Evolutionary conservation across 2,888 invertebrate genomes (phyloP), one percentile per base, ranked within the genome.

Genomic region (Eupithecia dodoneata): DNA sequence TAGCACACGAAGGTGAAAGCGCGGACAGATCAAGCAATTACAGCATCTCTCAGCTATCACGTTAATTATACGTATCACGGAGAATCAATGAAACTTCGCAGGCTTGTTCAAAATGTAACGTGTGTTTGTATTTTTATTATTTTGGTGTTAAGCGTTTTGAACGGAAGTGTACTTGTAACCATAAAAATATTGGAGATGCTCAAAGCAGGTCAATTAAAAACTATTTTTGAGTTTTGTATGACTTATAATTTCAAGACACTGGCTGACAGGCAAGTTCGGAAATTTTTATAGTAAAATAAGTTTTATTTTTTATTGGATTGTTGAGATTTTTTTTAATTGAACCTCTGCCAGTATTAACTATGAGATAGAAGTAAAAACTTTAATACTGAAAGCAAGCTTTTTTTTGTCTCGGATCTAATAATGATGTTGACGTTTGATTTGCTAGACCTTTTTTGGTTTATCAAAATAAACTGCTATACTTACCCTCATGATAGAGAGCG

Each of bases 21-120:
- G 91, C 87, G 87, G 91, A 92, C 91, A 92, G 89, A 70, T 82
- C 83, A 77, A 85, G 85, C 81, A 74, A 88, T 88, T 88, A 88
- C 86, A 66, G 18, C 47, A 45, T 86, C 86, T 86, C 81, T 74
- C 82, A 81, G 86, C 86, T 89, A 91, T 91, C 90, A 89, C 82
- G 79, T 86, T 92, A 92, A 92, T 91, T 90, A 89, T 86, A 90
- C 82, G 76, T 82, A 82, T 82, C 81, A 82, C 83, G 70, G 73
- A 79, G 77, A 81, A 80, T 78, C 76, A 78, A 78, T 72, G 76
- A 74, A 74, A 70, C 76, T 73, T 73, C 75, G 30, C 73, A 73
- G 69, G 75, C 75, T 69, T 75, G 75, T 65, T 77, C 71, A 83
- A 84, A 85, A 81, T 86, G 84, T 83, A 84, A 82, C 82, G 72